A percentile compares a stretch with the other conserved stretches of the same genome.
Evolutionary conservation across 2,113 vertebrate species (phyloP).

Genomic region (Psophia crepitans): DNA sequence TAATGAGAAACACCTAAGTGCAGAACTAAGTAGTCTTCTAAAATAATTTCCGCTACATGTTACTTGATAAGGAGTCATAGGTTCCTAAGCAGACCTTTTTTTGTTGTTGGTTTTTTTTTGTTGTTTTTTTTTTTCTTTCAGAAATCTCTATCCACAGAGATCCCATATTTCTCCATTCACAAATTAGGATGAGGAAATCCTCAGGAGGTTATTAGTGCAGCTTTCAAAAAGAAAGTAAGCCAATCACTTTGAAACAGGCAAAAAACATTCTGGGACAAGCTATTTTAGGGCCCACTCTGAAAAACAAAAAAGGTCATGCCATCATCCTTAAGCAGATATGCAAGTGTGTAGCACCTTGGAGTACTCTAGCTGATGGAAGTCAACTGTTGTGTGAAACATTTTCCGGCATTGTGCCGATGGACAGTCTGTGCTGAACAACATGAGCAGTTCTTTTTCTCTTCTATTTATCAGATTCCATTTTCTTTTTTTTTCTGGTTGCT

Average conservation of each 20-base stretch:
- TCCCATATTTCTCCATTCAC: neutral
- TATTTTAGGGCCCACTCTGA: neutral
- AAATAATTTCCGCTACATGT: neutral
- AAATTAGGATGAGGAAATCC: neutral
- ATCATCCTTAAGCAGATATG: neutral
- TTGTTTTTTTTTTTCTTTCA: neutral
- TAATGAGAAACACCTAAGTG: slow-evolving; percentile 57
- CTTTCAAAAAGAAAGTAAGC: neutral
- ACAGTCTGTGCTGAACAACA: neutral
- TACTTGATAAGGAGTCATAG: neutral
- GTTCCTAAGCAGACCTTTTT: neutral
- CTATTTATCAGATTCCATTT: neutral
- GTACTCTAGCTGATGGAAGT: neutral
- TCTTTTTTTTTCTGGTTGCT: neutral
- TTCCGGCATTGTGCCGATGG: neutral
- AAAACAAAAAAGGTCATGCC: neutral
- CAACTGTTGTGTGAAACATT: neutral
- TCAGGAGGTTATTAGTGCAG: neutral
- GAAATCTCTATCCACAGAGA: neutral
- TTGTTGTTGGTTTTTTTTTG: too few species aligned
- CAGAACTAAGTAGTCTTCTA: slow-evolving; percentile 13
- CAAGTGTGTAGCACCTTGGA: neutral
- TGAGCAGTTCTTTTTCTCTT: neutral
- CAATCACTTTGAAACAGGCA: neutral
- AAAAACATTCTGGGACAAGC: neutral